phyloP scores from a whole-genome alignment of 2,888 invertebrate genomes.

The Lepidocyrtinus sp. region DNA sequence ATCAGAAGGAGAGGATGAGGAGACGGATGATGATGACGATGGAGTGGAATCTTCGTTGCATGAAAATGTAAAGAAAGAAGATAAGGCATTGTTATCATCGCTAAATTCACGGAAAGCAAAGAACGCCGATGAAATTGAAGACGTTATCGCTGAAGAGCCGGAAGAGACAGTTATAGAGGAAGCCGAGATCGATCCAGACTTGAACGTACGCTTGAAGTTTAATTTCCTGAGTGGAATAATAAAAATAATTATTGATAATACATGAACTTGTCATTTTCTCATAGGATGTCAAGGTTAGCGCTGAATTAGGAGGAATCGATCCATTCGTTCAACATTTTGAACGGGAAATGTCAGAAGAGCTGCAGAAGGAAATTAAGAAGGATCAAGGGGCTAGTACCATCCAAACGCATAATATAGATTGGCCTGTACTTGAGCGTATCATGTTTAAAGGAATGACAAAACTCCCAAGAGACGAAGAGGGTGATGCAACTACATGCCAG shows the following conservation, averaged over 20 bases:
- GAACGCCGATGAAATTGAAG: not conserved
- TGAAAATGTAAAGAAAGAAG: not conserved
- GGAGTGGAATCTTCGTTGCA: no score
- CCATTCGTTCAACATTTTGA: constrained; percentile 81
- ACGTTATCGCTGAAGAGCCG: constrained; percentile 57
- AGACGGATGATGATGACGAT: constrained; percentile 71
- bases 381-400: constrained; percentile 70
- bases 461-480: constrained; percentile 6
- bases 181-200: constrained; percentile 70
- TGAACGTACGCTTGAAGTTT: no score
- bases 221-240: no score
- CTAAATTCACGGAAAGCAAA: constrained; percentile 13
- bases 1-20: constrained; percentile 75
- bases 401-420: constrained; percentile 73
- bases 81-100: constrained; percentile 11
- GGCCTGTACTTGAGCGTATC: constrained; percentile 78
- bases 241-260: no score
- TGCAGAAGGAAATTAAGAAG: constrained; percentile 74
- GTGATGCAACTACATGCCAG: not conserved
- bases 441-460: constrained; percentile 41
- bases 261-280: no score
- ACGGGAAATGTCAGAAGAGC: constrained; percentile 78
- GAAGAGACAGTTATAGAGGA: constrained; percentile 67
- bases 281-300: no score
- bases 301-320: constrained; percentile 73